Evolutionary conservation across 2,797 vertebrate genomes (phyloP).

Genomic region (Diceros bicornis): DNA sequence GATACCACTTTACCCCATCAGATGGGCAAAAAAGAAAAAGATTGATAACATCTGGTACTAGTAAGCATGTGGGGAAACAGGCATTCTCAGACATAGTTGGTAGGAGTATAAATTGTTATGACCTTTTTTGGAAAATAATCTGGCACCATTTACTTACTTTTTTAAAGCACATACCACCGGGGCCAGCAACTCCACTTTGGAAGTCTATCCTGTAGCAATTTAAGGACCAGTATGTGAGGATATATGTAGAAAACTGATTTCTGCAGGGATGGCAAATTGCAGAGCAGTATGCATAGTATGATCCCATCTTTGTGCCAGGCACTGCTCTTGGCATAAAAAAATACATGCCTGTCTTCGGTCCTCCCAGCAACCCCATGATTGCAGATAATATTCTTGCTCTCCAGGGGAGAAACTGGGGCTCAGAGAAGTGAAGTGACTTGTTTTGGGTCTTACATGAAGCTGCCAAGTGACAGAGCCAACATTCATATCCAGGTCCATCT

Average conservation of each 20-base stretch:
- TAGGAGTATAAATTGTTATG: neutral
- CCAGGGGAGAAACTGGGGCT: neutral
- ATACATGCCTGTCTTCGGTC: neutral
- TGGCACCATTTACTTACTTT: neutral
- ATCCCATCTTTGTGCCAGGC: neutral
- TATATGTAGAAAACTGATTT: neutral
- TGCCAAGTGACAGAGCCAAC: neutral
- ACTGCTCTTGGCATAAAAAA: conserved; percentile 8
- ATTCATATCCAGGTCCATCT: neutral
- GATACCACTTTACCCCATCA: neutral
- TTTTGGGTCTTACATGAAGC: neutral
- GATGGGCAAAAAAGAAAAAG: conserved; percentile 3
- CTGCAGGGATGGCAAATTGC: neutral
- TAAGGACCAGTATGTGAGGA: neutral
- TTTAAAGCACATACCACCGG: neutral
- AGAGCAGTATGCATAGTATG: neutral
- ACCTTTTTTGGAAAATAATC: conserved; percentile 51
- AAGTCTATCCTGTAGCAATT: neutral
- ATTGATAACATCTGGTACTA: neutral
- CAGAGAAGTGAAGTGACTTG: neutral
- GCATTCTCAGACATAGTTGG: neutral
- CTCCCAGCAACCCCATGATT: neutral
- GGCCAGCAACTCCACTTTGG: neutral
- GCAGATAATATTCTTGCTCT: neutral
- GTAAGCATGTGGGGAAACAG: neutral